Evolutionary conservation across 2,888 invertebrate species (phyloP).

Genomic region (Lycophotia porphyrea): DNA sequence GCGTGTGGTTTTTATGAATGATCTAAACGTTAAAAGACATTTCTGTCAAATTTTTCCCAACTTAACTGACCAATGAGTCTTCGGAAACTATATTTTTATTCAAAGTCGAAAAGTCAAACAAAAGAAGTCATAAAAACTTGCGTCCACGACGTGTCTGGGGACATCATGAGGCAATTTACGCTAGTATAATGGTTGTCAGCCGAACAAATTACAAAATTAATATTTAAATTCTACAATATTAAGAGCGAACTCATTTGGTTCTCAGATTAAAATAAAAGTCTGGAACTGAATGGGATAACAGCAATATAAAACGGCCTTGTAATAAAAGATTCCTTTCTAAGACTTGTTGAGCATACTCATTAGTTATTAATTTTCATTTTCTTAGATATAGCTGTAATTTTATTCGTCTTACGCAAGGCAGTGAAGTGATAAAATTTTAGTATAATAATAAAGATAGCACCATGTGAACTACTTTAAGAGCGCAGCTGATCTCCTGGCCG

Average conservation of each 20-base stretch:
- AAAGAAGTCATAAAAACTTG: constrained; percentile 55
- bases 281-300: constrained; percentile 62
- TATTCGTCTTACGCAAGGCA: constrained; percentile 72
- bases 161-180: constrained; percentile 49
- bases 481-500: constrained; percentile 62
- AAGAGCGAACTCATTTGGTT: constrained; percentile 68
- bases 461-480: constrained; percentile 62
- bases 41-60: constrained; percentile 17
- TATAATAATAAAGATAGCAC: constrained; percentile 63
- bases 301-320: constrained; percentile 72
- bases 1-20: background rate
- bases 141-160: constrained; percentile 32
- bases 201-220: constrained; percentile 64
- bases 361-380: constrained; percentile 87
- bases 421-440: constrained; percentile 75
- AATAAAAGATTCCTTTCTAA: constrained; percentile 82
- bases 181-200: constrained; percentile 46
- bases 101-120: constrained; percentile 57
- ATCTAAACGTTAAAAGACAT: constrained; percentile 13
- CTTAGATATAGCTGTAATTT: constrained; percentile 80
- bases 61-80: constrained; percentile 36
- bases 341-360: constrained; percentile 84
- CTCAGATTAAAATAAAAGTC: constrained; percentile 74
- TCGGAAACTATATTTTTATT: constrained; percentile 54
- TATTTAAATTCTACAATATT: constrained; percentile 67